Evolutionary conservation across 2,888 invertebrate species (phyloP).

Genomic region (Eupithecia tripunctaria): DNA sequence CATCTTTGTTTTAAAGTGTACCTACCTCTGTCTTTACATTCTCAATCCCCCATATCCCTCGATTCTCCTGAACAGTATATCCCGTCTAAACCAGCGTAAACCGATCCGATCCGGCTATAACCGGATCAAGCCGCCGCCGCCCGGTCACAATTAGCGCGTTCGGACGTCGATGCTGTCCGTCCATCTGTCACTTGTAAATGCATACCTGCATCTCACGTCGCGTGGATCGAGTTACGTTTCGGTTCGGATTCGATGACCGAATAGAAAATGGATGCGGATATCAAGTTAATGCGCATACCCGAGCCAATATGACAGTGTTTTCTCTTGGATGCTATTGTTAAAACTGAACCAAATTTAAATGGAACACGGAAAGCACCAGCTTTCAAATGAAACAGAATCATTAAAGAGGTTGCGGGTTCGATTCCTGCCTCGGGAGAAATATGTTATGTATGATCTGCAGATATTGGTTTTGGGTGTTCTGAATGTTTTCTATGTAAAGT

Average conservation of each 20-base stretch:
- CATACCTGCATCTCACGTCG: neutral
- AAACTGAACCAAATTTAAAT: too few relatives aligned
- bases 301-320: too few relatives aligned
- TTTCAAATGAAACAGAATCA: too few relatives aligned
- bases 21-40: neutral
- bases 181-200: slow-evolving; percentile 38
- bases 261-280: neutral
- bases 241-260: neutral
- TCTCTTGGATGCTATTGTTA: too few relatives aligned
- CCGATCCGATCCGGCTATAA: slow-evolving; percentile 24
- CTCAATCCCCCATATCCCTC: neutral
- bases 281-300: too few relatives aligned
- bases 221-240: slow-evolving; percentile 18
- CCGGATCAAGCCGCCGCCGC: slow-evolving; percentile 20
- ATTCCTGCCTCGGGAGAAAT: too few relatives aligned
- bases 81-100: slow-evolving; percentile 10
- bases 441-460: too few relatives aligned
- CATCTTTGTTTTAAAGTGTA: too few relatives aligned
- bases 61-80: neutral
- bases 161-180: slow-evolving; percentile 41
- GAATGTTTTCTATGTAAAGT: too few relatives aligned
- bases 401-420: too few relatives aligned
- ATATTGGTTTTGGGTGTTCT: too few relatives aligned
- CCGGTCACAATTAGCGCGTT: slow-evolving; percentile 35
- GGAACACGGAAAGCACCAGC: too few relatives aligned